Evolutionary conservation across 30 jellyfish, hydroid and myxozoan genomes (phyloP), one percentile per base, ranked within the genome.

Genomic region (Aurelia aurita complex sp. Pacific): DNA sequence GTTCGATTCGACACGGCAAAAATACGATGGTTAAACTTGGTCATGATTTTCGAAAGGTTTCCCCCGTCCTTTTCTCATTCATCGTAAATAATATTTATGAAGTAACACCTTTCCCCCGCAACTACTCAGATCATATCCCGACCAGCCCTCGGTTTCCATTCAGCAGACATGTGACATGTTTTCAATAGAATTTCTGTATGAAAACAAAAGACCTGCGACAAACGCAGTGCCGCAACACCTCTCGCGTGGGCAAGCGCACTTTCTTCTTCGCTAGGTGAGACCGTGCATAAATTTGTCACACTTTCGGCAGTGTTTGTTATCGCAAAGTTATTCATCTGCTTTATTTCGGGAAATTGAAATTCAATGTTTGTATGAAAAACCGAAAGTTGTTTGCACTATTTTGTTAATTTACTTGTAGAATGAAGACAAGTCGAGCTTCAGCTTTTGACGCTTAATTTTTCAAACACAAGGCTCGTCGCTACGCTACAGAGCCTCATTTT

Each of bases 141-240:
- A 16, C 55, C 77, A 33, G 18, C 74, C 43, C 65, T 42, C 69
- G 69, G 83, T 67, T 69, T 75, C 90, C 69, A 67, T 81, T 81
- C 80, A 81, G 77, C 69, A 81, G 63, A 68, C 83, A 81, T 68
- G 90, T 69, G 89, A 79, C 79, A 68, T 16, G 69, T 81, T 70
- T 63, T 68, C 54, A 81, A 68, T 57, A 11, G 74, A 32, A 81
- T 19, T 54, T 50, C 57, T 65, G 52, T 59, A 16, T 40, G n/a
- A 68, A 33, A 18, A 54, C 79, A 81, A 36, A n/a, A 51, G n/a
- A 32, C 51, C 67, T 50, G 69, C 63, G 54, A 61, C 77, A 19
- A 53, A 34, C 53, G 77, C 74, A 36, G 36, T 34, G 69, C 55
- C 51, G 63, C 32, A 19, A 81, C 90, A 70, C 90, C 83, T 81